Base-by-base conservation (phyloP, 2,888 invertebrate species). In the Lepidochrysops patricia region DNA sequence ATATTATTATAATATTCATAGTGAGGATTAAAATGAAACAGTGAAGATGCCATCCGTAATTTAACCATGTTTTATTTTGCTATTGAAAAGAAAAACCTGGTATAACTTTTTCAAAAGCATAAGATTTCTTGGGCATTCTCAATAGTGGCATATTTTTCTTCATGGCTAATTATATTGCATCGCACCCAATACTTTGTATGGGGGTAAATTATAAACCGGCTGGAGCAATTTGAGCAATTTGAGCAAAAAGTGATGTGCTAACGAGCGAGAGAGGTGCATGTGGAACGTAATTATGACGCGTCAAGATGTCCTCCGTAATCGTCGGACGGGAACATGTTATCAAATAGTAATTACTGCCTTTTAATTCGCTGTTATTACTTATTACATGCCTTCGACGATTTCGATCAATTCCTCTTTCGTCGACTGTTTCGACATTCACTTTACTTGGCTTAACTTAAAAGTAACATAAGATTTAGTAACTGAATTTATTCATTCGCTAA, bases 251-350 rank as follows among this genome's bases (percentile, higher is more conserved):
- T 54, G 61, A 54, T 58, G 59, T 62, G 62, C 49, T 62, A 64
- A 64, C 61, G 65, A 65, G 60, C 35, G 29, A 59, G 49, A 32
- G 54, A 29, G 13, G 52, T 26, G 48, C 23, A 60, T 59, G 43
- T 4, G 43, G 32, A 58, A 49, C 23, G 61, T 60, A 64, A 65
- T 65, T 60, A 65, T 62, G 59, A 57, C 60, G 65, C 64, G 65
- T 62, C 65, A 59, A 49, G 61, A 54, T 58, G 64, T 59, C 57
- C 54, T 58, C 26, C 49, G 15, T 60, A 43, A 58, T 54, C 62
- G 60, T 35, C 52, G 23, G 60, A 26, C 25, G 23, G 57, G 19
- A 43, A 43, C 43, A 43, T 43, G 56, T 60, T 62, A 60, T 63
- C 61, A 63, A 64, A 63, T 63, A 23, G 43, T 43, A 19, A 43